Conservation (phyloP, 2,113 vertebrate species). For the Cnemophilus loriae region DNA sequence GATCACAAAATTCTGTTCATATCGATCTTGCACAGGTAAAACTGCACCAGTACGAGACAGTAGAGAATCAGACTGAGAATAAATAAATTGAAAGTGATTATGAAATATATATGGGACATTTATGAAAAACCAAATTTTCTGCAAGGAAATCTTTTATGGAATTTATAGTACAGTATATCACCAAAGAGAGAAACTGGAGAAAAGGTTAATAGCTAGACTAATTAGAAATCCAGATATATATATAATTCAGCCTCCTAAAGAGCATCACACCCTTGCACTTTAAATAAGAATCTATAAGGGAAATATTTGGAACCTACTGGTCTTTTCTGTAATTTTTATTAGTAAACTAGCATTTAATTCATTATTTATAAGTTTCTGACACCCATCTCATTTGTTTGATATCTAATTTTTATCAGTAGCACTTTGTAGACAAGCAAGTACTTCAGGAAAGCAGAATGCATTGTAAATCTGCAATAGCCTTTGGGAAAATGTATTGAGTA, state of each 20-base stretch:
- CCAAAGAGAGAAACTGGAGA: slow-evolving; percentile 37
- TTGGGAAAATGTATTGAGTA: slow-evolving; percentile 24
- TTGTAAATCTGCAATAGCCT: slow-evolving; percentile 18
- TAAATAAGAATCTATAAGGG: slow-evolving; percentile 19
- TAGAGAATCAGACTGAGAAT: neutral
- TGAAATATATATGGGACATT: slow-evolving; percentile 32
- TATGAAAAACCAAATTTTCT: slow-evolving; percentile 19
- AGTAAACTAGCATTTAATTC: slow-evolving; percentile 57
- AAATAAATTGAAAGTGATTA: neutral
- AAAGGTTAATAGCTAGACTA: slow-evolving; percentile 58
- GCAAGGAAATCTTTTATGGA: neutral
- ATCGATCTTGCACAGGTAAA: neutral
- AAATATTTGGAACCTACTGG: slow-evolving; percentile 49
- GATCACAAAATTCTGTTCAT: neutral
- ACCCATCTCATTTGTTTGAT: slow-evolving; percentile 58
- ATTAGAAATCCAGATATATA: slow-evolving; percentile 56
- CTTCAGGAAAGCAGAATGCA: slow-evolving; percentile 2
- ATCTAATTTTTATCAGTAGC: slow-evolving; percentile 49
- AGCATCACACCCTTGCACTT: neutral
- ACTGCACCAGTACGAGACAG: neutral
- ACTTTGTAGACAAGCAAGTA: slow-evolving; percentile 57
- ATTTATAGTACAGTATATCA: slow-evolving; percentile 33
- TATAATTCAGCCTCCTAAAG: slow-evolving; percentile 60
- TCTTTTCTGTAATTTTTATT: slow-evolving; percentile 65
- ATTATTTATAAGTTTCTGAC: slow-evolving; percentile 65